Evolutionary conservation across 2,113 vertebrate species (phyloP).

Genomic region (Cromileptes altivelis): DNA sequence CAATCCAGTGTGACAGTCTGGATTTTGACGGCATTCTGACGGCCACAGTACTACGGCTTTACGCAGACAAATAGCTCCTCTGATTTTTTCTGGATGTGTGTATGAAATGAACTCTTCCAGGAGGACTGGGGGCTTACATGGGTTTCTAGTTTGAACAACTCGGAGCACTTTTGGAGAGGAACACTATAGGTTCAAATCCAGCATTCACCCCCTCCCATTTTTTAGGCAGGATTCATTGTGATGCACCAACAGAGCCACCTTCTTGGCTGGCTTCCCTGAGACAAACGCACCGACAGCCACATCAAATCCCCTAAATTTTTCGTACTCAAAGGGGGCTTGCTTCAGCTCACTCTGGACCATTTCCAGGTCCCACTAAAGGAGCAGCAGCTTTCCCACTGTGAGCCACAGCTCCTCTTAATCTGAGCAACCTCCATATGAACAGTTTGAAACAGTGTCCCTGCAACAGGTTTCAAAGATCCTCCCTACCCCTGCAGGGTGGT

Average conservation of each 20-base stretch:
- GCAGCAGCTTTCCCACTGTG: constrained; percentile 23
- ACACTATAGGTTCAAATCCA: neutral
- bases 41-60: neutral
- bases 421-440: constrained; percentile 9
- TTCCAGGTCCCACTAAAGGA: constrained; percentile 35
- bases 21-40: neutral
- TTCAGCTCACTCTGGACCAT: neutral
- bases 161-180: neutral
- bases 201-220: neutral
- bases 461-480: constrained; percentile 36
- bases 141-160: neutral
- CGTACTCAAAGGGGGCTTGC: neutral
- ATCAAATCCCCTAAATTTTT: neutral
- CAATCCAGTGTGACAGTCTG: neutral
- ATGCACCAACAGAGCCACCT: constrained; percentile 2
- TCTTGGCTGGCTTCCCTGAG: neutral
- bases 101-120: neutral
- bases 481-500: neutral
- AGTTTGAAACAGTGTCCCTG: neutral
- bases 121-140: neutral
- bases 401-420: constrained; percentile 17
- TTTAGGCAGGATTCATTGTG: neutral
- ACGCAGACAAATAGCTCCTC: neutral
- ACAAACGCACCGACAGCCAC: neutral
- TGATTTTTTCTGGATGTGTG: constrained; percentile 5